Evolutionary conservation across 2,888 invertebrate species (phyloP).

Genomic region (Lucinisca nassula): DNA sequence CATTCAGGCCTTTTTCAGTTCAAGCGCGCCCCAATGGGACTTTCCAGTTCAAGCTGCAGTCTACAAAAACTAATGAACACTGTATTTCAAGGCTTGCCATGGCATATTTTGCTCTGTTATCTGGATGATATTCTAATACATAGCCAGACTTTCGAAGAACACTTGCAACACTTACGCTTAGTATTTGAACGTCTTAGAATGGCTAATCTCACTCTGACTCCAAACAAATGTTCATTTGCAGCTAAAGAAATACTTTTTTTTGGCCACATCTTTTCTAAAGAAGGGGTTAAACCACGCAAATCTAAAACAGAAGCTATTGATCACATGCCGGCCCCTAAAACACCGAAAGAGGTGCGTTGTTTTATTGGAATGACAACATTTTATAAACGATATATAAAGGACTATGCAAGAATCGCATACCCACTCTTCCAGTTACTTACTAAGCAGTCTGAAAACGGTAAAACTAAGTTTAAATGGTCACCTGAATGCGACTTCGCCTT

Average conservation of each 20-base stretch:
- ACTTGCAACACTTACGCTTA: not conserved
- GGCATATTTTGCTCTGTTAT: not conserved
- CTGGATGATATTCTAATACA: not conserved
- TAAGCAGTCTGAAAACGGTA: no score
- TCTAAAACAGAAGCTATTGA: conserved; percentile 32
- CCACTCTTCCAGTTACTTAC: no score
- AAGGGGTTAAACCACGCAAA: not conserved
- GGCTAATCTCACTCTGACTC: not conserved
- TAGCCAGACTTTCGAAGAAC: not conserved
- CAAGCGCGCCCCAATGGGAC: not conserved
- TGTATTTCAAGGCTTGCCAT: not conserved
- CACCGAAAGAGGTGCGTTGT: conserved; percentile 29
- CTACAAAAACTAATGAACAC: not conserved
- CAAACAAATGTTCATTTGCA: not conserved
- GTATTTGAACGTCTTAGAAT: not conserved
- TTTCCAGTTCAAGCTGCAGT: not conserved
- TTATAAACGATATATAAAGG: conserved; percentile 38
- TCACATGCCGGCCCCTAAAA: conserved; percentile 30
- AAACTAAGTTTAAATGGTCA: no score
- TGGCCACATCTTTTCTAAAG: not conserved
- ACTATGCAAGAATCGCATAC: conserved; percentile 17
- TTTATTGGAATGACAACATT: conserved; percentile 56
- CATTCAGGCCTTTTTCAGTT: not conserved
- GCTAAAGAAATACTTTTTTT: not conserved
- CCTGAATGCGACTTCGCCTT: no score